Evolutionary conservation across 2,797 vertebrate genomes (phyloP).

Genomic region (Nannoperca australis): DNA sequence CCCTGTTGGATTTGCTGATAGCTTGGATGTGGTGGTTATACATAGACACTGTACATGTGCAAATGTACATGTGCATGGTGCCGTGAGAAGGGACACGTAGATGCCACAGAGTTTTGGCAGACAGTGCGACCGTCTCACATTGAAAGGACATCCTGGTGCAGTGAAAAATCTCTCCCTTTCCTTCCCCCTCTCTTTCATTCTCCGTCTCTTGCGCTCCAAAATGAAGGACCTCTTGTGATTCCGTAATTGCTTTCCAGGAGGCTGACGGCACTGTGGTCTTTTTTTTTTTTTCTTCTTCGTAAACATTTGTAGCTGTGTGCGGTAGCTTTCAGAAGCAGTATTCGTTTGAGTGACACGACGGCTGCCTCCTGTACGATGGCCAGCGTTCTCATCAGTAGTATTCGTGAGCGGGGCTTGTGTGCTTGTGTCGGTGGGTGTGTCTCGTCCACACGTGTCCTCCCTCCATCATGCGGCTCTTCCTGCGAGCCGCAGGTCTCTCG

Average conservation of each 20-base stretch:
- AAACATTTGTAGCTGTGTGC: not conserved
- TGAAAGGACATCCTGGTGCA: constrained; percentile 52
- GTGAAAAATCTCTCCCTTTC: constrained; percentile 33
- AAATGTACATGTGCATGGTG: not conserved
- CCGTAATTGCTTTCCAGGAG: constrained; percentile 18
- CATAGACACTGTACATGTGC: constrained; percentile 32
- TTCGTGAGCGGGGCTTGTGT: constrained; percentile 15
- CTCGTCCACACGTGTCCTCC: constrained; percentile 46
- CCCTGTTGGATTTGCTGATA: constrained; percentile 33
- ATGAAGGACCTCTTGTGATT: constrained; percentile 43
- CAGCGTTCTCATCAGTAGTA: constrained; percentile 33
- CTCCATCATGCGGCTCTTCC: constrained; percentile 49
- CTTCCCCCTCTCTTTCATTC: not conserved
- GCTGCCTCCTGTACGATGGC: not conserved
- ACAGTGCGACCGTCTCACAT: constrained; percentile 7
- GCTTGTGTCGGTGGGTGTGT: constrained; percentile 48
- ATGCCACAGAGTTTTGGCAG: constrained; percentile 36
- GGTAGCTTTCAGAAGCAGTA: not conserved
- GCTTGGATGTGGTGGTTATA: constrained; percentile 34
- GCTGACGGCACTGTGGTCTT: not conserved
- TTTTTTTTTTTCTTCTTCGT: too few species aligned
- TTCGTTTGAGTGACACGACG: not conserved
- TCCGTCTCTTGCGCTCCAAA: constrained; percentile 16
- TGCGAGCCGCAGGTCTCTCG: constrained; percentile 41
- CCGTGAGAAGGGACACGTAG: constrained; percentile 53